Evolutionary conservation across 2,888 invertebrate species (phyloP), one percentile per base, ranked within the genome.

Genomic region (Unio delphinus): DNA sequence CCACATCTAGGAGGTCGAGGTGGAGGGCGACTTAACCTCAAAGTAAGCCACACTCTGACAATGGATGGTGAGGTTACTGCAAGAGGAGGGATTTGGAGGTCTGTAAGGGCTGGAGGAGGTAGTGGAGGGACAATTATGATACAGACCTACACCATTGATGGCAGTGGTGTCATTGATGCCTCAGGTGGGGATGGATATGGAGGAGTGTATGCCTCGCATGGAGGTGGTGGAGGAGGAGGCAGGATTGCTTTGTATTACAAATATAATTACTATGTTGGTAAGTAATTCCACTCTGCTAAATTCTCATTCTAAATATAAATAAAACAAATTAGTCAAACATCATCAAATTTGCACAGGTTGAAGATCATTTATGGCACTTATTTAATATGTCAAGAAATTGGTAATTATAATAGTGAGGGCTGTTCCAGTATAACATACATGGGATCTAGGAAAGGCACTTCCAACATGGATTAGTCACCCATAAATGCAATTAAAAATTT

Each of bases 171-270:
- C 17, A 74, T 84, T 57, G 80, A 80, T 63, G 79, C 75, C 0
- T 75, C 75, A 11, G 85, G 85, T 45, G 84, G 84, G 28, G 72
- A 70, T 60, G 84, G 84, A 11, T 80, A 80, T 67, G 72, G 63
- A 57, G 79, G 75, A 34, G 61, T 45, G 3, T 67, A 61, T 59
- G 65, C 72, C n/a, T 60, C 72, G 11, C 75, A 76, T 55, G 81
- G 80, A 23, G 85, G 82, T n/a, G 85, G 85, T 56, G 85, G 83
- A n/a, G 81, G 80, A 7, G 84, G 79, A 17, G 85, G 85, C 23
- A 71, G 82, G 30, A 65, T 83, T 5, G 78, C 84, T 6, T 64
- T 84, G 26, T 85, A 85, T 70, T 82, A 83, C 68, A 67, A 72
- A 28, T 75, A 81, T 67, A 81, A 84, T 73, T 80, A 76, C 77